Percentiles rank a stretch among this genome's conserved stretches.
These are phyloP conservation scores for Graptemys geographica DNA, from an alignment of 2,797 vertebrate genomes.

Conservation along the genomic window DNA sequence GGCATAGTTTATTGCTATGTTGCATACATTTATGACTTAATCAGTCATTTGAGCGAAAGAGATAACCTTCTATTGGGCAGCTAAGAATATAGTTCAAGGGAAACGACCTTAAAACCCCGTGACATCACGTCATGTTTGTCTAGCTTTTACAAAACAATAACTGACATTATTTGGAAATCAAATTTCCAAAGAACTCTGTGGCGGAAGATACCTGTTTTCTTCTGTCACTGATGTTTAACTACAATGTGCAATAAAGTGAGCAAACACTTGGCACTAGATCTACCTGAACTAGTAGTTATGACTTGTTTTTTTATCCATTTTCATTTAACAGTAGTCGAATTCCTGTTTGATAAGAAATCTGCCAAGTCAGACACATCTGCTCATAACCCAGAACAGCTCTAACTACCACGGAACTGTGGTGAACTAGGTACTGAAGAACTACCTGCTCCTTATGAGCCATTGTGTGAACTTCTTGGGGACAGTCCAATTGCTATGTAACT, in stretches of 20 bases:
- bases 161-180: rapidly evolving
- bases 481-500: neutral
- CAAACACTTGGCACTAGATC: neutral
- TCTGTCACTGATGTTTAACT: rapidly evolving
- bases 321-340: neutral
- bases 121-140: neutral
- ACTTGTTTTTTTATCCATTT: neutral
- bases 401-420: rapidly evolving
- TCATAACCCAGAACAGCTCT: neutral
- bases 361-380: rapidly evolving
- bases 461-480: neutral
- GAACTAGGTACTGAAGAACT: neutral
- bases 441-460: neutral
- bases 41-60: neutral
- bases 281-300: rapidly evolving
- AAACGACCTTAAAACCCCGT: neutral
- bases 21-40: neutral
- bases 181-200: neutral
- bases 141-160: neutral
- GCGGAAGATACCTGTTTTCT: rapidly evolving
- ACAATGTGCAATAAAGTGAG: rapidly evolving
- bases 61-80: rapidly evolving
- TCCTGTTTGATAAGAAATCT: neutral
- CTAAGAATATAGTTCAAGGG: neutral
- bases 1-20: neutral